A percentile compares a stretch with the other conserved stretches of the same genome.
Conservation (phyloP, 2,113 vertebrate species). For the Zeus faber region DNA sequence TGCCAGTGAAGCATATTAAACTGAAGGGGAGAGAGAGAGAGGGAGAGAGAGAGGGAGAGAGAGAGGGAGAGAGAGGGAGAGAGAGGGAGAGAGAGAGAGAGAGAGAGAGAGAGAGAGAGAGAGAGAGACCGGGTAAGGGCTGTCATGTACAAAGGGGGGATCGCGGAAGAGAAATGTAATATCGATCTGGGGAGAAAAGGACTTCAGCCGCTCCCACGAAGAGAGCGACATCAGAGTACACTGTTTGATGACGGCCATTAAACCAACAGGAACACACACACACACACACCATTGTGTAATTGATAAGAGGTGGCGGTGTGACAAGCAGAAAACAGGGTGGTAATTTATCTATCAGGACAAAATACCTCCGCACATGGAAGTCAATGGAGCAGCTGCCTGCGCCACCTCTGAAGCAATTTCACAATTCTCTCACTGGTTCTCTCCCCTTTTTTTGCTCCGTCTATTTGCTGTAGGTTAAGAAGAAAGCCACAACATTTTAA, state of each 20-base stretch:
- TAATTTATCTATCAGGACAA: slow-evolving; percentile 37
- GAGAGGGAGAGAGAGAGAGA: slow-evolving; percentile 17
- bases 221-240: not conserved
- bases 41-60: not conserved
- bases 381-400: slow-evolving; percentile 13
- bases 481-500: slow-evolving; percentile 56
- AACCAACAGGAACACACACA: not conserved
- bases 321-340: slow-evolving; percentile 24
- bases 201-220: slow-evolving; percentile 15
- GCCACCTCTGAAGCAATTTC: slow-evolving; percentile 28
- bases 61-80: slow-evolving; percentile 14
- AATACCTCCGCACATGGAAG: not conserved
- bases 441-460: slow-evolving; percentile 36
- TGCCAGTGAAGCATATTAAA: too few species aligned
- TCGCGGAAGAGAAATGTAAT: slow-evolving; percentile 31
- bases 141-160: slow-evolving; percentile 15
- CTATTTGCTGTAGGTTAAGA: slow-evolving; percentile 59
- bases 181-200: slow-evolving; percentile 44
- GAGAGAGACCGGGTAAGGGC: not conserved
- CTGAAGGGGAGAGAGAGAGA: slow-evolving; percentile 3
- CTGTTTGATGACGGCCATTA: too few species aligned
- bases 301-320: slow-evolving; percentile 16
- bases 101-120: not conserved
- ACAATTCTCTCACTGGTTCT: slow-evolving; percentile 25
- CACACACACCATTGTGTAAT: slow-evolving; percentile 6